These are phyloP conservation scores for Trachemys scripta DNA, from an alignment of 2,113 vertebrate species.

Conservation along the genomic window DNA sequence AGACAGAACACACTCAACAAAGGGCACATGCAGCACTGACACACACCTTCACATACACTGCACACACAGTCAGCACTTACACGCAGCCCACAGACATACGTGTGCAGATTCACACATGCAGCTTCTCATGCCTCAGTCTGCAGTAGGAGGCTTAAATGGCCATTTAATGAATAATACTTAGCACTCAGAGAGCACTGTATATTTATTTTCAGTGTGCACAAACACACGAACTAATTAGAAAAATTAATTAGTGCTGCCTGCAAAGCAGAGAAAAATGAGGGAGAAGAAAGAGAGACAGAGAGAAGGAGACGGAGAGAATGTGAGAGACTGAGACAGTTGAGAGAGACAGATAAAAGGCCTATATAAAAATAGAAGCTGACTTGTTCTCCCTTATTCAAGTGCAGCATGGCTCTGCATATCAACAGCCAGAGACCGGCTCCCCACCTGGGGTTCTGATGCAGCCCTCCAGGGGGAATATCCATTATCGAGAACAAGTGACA, in stretches of 20 bases:
- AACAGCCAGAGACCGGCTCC: not conserved
- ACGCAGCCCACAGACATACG: rapidly evolving
- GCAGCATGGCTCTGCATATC: not conserved
- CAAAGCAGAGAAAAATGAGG: slow-evolving; percentile 24
- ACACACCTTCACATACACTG: not conserved
- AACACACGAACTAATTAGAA: slow-evolving; percentile 65
- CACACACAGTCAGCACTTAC: not conserved
- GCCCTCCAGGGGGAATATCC: not conserved
- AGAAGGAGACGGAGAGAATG: not conserved
- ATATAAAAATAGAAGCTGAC: slow-evolving; percentile 6
- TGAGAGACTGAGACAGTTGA: not conserved
- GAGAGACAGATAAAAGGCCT: slow-evolving; percentile 23
- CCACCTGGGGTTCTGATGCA: not conserved
- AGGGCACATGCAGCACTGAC: rapidly evolving
- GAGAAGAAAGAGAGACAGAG: not conserved
- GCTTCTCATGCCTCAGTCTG: not conserved
- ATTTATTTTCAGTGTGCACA: slow-evolving; percentile 38
- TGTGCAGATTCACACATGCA: not conserved
- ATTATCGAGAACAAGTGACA: rapidly evolving
- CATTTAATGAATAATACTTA: not conserved
- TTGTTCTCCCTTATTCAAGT: not conserved
- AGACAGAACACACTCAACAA: not conserved
- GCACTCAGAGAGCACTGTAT: not conserved
- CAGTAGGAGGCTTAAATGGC: not conserved
- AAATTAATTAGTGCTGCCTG: slow-evolving; percentile 51